Evolutionary conservation across 2,888 invertebrate species (phyloP).

Genomic region (Schrankia costaestrigalis): DNA sequence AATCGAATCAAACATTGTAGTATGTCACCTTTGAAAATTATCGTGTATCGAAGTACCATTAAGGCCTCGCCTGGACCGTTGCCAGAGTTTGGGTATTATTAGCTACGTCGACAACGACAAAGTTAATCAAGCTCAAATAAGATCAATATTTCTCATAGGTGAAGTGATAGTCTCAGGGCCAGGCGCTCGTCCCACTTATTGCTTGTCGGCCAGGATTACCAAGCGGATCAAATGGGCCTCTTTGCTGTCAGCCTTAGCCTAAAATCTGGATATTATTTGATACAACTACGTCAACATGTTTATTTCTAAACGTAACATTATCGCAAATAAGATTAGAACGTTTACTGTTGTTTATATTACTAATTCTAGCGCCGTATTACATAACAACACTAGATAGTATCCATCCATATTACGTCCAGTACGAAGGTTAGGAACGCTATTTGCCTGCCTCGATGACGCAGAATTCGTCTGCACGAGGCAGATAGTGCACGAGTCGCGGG

Average conservation of each 20-base stretch:
- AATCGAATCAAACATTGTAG: constrained; percentile 43
- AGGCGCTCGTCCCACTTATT: constrained; percentile 35
- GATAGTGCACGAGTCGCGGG: no score
- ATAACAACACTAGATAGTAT: no score
- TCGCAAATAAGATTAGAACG: no score
- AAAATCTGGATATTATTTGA: constrained; percentile 16
- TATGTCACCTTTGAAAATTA: constrained; percentile 72
- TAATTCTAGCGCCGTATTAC: no score
- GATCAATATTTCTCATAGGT: constrained; percentile 77
- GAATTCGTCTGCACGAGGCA: no score
- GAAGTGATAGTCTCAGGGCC: constrained; percentile 58
- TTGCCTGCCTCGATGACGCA: no score
- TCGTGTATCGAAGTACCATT: constrained; percentile 76
- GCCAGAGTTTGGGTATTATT: constrained; percentile 77
- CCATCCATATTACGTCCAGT: no score
- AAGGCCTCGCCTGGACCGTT: constrained; percentile 73
- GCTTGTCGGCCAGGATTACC: constrained; percentile 52
- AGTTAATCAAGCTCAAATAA: constrained; percentile 80
- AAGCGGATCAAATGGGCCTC: constrained; percentile 39
- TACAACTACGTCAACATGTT: constrained; percentile 7
- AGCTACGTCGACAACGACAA: constrained; percentile 72
- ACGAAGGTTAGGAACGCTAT: no score
- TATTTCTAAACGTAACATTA: constrained; percentile 3
- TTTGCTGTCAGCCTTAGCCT: constrained; percentile 35
- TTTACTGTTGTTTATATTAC: no score